Base-by-base conservation (phyloP, 2,888 invertebrate genomes). In the Trichopoda pennipes region DNA sequence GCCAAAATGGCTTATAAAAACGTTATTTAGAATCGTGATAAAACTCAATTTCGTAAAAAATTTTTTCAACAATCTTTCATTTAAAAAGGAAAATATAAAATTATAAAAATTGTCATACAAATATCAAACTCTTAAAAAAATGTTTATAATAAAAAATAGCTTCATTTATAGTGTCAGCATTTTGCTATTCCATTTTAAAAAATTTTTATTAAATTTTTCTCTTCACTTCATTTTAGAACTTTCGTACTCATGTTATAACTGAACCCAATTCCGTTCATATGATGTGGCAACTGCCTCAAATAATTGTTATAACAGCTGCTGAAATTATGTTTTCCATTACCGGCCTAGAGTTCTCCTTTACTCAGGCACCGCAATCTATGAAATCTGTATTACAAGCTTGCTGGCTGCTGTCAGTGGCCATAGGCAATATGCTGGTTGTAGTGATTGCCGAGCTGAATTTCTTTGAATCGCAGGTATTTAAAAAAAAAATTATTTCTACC, bases 271-370 rank as follows among this genome's bases (percentile, higher is more conserved):
- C 93, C 1, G 90, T 98, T 2, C 95, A 96, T 86, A 96, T 98
- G 88, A 89, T 96, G 6, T 91, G 91, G 91, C 94, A 98, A 87
- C 88, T 99, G 21, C 99, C 99, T 0, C 99, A 99, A 90, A 98
- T 98, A 89, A 91, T 98, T 63, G 92, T 98, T 17, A 95, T 99
- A 87, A 98, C 99, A 0, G 94, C 95, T 87, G 99, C 95, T 0
- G 99, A 99, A 91, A 96, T 99, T 53, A 96, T 99, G 95, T 98
- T 98, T 90, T 97, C 98, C 0, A 95, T 99, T 32, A 98, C 99
- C 0, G 99, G 99, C 0, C 92, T 99, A 23, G 96, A 98, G 89
- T 99, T 99, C 91, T 96, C 98, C 0, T 99, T 98, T 91, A 96
- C 98, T 0, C 97, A 97, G 92, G 97, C 99, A 0, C 98, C 99